Percentiles rank a stretch among this genome's conserved stretches.
phyloP scores from a whole-genome alignment of 2,888 invertebrate species.

The Heteropelma amictum region DNA sequence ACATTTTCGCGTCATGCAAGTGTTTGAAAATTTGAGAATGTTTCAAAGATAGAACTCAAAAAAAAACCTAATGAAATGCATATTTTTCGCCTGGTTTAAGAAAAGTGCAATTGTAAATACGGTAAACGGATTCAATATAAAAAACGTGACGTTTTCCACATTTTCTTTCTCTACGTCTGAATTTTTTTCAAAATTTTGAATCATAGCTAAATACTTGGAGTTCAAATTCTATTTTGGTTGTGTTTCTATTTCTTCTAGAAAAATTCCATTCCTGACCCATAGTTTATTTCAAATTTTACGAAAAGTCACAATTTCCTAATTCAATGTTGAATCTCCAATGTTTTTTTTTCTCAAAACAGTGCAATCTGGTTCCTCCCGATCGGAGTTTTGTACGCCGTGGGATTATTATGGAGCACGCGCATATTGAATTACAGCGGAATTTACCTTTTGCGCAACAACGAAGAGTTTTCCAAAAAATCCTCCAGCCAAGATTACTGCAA shows the following conservation, averaged over 20 bases:
- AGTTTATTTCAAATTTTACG: not conserved
- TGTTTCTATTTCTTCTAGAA: not conserved
- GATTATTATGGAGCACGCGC: conserved; percentile 67
- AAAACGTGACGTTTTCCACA: too few species aligned
- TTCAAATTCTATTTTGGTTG: not conserved
- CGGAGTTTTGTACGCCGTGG: conserved; percentile 62
- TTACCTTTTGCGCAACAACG: conserved; percentile 35
- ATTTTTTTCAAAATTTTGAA: too few species aligned
- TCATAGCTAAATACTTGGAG: not conserved
- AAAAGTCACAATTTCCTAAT: not conserved
- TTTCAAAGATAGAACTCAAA: too few species aligned
- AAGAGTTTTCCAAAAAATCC: conserved; percentile 36
- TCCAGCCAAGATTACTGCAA: conserved; percentile 62
- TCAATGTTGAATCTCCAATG: too few species aligned
- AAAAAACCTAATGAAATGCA: too few species aligned
- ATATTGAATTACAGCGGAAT: conserved; percentile 61
- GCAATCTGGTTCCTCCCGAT: conserved; percentile 65
- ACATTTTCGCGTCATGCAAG: too few species aligned
- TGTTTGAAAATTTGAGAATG: too few species aligned
- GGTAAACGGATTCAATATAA: too few species aligned
- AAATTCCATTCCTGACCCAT: not conserved
- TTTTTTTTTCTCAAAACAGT: conserved; percentile 55
- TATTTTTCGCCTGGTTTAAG: too few species aligned
- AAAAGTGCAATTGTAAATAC: too few species aligned
- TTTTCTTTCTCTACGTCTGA: too few species aligned